Percentiles rank a stretch among this genome's conserved stretches.
These are phyloP conservation scores for Epinephelus fuscoguttatus DNA, from an alignment of 2,113 vertebrate genomes.

Conservation along the genomic window DNA sequence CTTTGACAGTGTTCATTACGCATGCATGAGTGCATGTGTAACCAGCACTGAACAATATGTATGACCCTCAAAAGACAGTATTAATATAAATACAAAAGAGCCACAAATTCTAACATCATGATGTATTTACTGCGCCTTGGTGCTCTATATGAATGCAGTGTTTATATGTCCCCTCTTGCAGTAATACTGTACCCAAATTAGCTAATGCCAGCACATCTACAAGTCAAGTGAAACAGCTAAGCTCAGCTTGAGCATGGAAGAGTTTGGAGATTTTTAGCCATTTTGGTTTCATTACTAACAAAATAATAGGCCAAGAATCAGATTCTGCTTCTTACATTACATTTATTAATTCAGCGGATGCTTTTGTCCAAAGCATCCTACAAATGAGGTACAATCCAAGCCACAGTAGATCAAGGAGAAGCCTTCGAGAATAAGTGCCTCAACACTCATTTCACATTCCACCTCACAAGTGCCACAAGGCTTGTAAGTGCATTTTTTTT, in stretches of 20 bases:
- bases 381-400: neutral
- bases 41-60: neutral
- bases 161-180: neutral
- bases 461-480: neutral
- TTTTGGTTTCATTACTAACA: neutral
- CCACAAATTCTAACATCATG: neutral
- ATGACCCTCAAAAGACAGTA: neutral
- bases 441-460: neutral
- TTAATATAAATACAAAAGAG: neutral
- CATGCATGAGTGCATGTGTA: conserved; percentile 10
- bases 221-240: neutral
- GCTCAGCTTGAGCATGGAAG: neutral
- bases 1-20: conserved; percentile 7
- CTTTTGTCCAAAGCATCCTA: neutral
- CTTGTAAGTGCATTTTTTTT: neutral
- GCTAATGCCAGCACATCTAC: neutral
- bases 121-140: neutral
- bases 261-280: neutral
- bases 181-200: neutral
- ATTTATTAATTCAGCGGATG: neutral
- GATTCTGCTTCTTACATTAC: neutral
- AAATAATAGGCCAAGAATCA: conserved; percentile 1
- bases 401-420: neutral
- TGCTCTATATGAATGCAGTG: neutral
- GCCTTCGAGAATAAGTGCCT: neutral